Evolutionary conservation across 2,888 invertebrate species (phyloP).

Genomic region (Meteorus colon): DNA sequence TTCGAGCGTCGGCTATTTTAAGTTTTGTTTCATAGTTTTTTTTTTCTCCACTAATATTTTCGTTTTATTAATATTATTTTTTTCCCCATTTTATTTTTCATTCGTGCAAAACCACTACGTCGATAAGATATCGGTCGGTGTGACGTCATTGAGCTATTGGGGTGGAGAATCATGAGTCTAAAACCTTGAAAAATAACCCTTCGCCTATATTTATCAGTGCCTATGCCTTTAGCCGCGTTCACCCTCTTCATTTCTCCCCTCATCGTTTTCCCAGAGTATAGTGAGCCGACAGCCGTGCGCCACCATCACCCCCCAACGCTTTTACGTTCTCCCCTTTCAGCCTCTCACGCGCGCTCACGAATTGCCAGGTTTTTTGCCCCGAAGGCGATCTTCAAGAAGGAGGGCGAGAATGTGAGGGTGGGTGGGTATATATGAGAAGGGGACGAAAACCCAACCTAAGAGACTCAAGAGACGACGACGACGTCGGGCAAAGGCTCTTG

Average conservation of each 20-base stretch:
- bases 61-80: background rate
- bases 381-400: conserved; percentile 51
- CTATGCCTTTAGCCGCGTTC: background rate
- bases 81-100: background rate
- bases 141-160: conserved; percentile 47
- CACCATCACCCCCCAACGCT: conserved; percentile 44
- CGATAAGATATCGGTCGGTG: conserved; percentile 24
- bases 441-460: conserved; percentile 64
- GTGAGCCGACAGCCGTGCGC: conserved; percentile 41
- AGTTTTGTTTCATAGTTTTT: conserved; percentile 17
- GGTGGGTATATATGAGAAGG: conserved; percentile 23
- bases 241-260: background rate
- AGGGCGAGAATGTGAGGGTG: conserved; percentile 40
- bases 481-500: conserved; percentile 60
- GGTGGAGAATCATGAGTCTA: conserved; percentile 55
- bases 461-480: conserved; percentile 62
- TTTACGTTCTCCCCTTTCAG: conserved; percentile 48
- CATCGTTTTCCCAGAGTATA: background rate
- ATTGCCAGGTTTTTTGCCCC: conserved; percentile 68
- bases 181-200: conserved; percentile 68
- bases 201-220: conserved; percentile 57
- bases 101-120: background rate
- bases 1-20: conserved; percentile 37
- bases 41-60: background rate
- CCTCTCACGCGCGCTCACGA: conserved; percentile 42